Base-by-base conservation (phyloP, 2,888 invertebrate species). In the Achlya flavicornis region DNA sequence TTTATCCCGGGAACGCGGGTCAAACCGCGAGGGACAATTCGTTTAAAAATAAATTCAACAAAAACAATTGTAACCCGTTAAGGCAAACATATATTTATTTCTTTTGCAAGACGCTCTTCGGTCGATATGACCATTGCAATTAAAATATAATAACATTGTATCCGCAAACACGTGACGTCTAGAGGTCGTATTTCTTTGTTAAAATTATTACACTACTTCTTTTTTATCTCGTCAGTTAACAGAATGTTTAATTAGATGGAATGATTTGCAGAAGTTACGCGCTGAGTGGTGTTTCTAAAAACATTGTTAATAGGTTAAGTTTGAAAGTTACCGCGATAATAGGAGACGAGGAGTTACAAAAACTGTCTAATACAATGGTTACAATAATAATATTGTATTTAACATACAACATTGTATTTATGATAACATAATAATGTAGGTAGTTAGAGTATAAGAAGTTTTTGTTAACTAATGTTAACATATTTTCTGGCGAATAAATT, bases 291-390 rank as follows among this genome's bases (percentile, higher is more conserved):
- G 68, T 72, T 77, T 76, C 41, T 75, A 78, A 81, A 81, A 84
- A 83, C 78, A 80, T 78, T 80, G 85, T 83, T 86, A 86, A 85
- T 87, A 80, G 79, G 83, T 84, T 81, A 81, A 86, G 83, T 88
- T 86, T 67, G 74, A 81, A 85, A 84, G 83, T 83, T 73, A 68
- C 65, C 68, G 63, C 67, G 77, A 83, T 78, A 81, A 84, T 78
- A 66, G 67, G 64, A 65, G 10, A 53, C 64, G 41, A 38, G 26
- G 70, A 72, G 48, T 57, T 66, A 64, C 63, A 68, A 77, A 73
- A 66, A 68, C 58, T 41, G 57, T 3, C 10, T 32, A 61, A 61
- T 26, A 61, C 43, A 32, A 19, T 46, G 6, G 3, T 3, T 46
- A 10, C 43, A 19, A 26, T 32, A 61, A 61, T 58, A 35, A 35